Percentiles rank a stretch among this genome's conserved stretches.
Conservation (phyloP, 2,113 vertebrate species). For the Neotragus pygmaeus region DNA sequence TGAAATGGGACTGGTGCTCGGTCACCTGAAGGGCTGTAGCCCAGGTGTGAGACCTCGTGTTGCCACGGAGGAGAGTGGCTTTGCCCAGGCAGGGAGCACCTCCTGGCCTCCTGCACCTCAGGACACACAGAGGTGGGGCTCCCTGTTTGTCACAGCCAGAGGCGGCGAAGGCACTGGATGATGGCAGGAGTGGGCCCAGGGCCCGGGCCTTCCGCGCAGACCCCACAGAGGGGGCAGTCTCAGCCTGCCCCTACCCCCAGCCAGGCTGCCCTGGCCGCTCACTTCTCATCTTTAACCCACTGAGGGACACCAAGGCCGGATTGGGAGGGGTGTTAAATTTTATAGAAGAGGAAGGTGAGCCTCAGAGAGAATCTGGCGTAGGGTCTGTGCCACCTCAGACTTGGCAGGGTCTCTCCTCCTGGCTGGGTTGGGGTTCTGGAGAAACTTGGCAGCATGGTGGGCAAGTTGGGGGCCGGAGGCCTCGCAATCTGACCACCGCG, state of each 20-base stretch:
- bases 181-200: not conserved
- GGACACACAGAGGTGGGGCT: fast-evolving
- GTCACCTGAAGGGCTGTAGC: not conserved
- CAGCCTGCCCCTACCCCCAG: not conserved
- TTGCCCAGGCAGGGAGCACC: not conserved
- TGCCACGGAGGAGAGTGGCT: not conserved
- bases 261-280: not conserved
- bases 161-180: not conserved
- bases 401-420: not conserved
- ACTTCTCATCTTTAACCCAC: not conserved
- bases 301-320: not conserved
- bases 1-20: not conserved
- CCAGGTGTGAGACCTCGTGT: not conserved
- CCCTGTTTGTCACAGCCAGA: not conserved
- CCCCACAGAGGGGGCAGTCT: not conserved
- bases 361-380: not conserved
- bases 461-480: too few species aligned
- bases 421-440: not conserved
- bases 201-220: not conserved
- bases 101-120: not conserved
- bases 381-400: not conserved
- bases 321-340: too few species aligned
- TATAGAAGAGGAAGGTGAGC: not conserved
- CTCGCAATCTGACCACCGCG: fast-evolving
- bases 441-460: not conserved